Evolutionary conservation across 2,797 vertebrate species (phyloP), one percentile per base, ranked within the genome.

Genomic region (Hozukius guyotensis): DNA sequence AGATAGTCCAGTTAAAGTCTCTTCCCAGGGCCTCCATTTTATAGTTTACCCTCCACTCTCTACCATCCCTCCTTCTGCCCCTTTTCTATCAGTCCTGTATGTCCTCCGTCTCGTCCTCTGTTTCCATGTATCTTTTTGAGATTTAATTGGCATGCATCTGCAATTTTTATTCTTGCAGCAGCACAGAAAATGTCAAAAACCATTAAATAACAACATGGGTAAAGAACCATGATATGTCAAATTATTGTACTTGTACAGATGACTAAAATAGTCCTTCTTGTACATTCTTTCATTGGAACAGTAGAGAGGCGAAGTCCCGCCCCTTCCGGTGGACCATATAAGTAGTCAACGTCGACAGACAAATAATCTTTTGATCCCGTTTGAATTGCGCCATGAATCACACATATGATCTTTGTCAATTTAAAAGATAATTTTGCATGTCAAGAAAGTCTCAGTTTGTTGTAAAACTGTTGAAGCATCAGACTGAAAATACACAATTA

Each of bases 1-100:
- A 80, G 82, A 89, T 69, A 86, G 87, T 75, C 76, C 78, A 59
- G 85, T 83, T 80, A 88, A 90, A 85, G 85, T 85, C 78, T 80
- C 71, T 82, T 77, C 61, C 56, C 65, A 72, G 59, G 62, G 78
- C 77, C 76, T 86, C 77, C 13, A 56, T 83, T 82, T 84, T 78
- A 72, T 49, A 73, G 65, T 81, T 76, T 78, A 80, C 57, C 63
- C 73, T 78, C 82, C 72, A 74, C 57, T 80, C 22, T 34, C 70
- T 25, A 22, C 46, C 74, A 11, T 49, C 24, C 22, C 70, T 71
- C 20, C n/a, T 34, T 61, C 66, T 36, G 71, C 59, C 70, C 70
- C 72, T 22, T 71, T 71, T 87, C 52, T 74, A 69, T 68, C 63
- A 65, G 78, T 76, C 77, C 52, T 68, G 53, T 24, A 55, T 57